Evolutionary conservation across 2,888 invertebrate genomes (phyloP), one percentile per base, ranked within the genome.

Genomic region (Sycophila texana): DNA sequence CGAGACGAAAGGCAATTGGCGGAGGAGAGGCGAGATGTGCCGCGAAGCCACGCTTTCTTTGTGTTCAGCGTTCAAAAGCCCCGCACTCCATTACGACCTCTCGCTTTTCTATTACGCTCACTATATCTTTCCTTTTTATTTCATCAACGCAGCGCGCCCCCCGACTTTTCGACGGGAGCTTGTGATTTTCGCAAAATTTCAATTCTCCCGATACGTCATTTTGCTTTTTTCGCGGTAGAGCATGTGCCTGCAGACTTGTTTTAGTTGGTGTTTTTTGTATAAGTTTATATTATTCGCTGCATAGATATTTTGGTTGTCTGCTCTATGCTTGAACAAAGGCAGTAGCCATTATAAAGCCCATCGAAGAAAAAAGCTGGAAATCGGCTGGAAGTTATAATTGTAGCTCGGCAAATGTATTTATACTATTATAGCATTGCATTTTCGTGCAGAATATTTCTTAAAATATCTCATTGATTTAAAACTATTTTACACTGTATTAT

Each of bases 161-260:
- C 53, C 1, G 53, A 14, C 63, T 61, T 12, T 39, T 13, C 47
- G 39, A 4, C 18, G 16, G 53, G n/a, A 39, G 47, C 63, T 7
- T 7, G 3, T 12, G 10, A 39, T 47, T 22, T 57, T 76, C 57
- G 70, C 63, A 63, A 70, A 70, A 70, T 76, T 70, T 63, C 76
- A 76, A 76, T 70, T 76, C 63, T 70, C 76, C 55, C 57, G 70
- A 57, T 57, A 70, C 63, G 63, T 55, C 12, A 47, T 70, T 58
- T 39, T 10, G 51, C 53, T 16, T 20, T 61, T n/a, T 7, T 22
- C 49, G 18, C 39, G 39, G 10, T 7, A 10, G 39, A 7, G 14
- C 2, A n/a, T 14, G 7, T 20, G 16, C 18, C 10, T 12, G 26
- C 12, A 16, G 13, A 60, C 26, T 14, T 22, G 16, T 16, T 60